Conservation (phyloP, 2,797 vertebrate genomes). For the Falco columbarius region DNA sequence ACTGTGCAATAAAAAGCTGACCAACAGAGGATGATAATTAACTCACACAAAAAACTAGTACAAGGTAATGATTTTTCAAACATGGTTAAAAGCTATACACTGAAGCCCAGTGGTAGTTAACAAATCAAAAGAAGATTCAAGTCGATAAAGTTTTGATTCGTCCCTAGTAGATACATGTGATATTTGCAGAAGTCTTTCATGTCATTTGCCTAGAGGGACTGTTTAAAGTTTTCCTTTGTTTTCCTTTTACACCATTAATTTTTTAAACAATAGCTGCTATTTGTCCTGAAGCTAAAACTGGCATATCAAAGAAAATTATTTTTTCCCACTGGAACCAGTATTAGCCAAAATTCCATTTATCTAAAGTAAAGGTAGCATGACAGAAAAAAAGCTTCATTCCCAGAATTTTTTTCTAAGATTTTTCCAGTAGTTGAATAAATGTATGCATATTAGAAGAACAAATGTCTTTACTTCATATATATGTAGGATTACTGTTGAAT, state of each 20-base stretch:
- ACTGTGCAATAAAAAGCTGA: neutral
- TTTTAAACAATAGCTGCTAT: slow-evolving; percentile 6
- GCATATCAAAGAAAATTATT: neutral
- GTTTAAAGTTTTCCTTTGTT: slow-evolving; percentile 12
- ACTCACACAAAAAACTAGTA: neutral
- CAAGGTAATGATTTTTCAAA: neutral
- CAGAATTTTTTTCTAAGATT: neutral
- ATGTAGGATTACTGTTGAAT: neutral
- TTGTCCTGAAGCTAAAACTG: neutral
- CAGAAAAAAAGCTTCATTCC: neutral
- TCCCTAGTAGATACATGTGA: neutral
- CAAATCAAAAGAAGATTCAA: neutral
- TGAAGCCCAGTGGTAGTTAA: neutral
- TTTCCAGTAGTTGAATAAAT: neutral
- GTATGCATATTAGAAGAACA: neutral
- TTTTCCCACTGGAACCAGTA: neutral
- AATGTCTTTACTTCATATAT: neutral
- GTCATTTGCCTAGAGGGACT: neutral
- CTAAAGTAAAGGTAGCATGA: neutral
- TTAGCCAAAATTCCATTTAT: neutral
- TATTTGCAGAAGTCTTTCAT: slow-evolving; percentile 11
- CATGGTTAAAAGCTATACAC: neutral
- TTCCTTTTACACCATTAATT: neutral
- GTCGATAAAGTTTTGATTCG: neutral
- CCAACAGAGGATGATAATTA: neutral